Conservation (phyloP, 2,888 invertebrate genomes). For the Gryllus longicercus region DNA sequence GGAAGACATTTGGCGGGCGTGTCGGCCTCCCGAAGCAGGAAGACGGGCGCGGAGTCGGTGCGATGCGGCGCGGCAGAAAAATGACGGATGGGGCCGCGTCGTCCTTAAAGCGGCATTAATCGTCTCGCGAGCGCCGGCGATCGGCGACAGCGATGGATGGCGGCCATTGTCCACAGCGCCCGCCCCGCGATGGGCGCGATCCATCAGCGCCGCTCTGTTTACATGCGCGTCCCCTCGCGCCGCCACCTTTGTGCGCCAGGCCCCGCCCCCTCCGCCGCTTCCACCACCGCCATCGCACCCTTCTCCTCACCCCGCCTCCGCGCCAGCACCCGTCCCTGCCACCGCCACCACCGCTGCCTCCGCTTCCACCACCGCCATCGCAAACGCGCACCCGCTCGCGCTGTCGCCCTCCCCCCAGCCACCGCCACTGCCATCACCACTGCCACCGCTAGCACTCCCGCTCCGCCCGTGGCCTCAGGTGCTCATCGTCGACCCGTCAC, state of each 20-base stretch:
- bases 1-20: too few relatives aligned
- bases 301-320: background rate
- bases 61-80: background rate
- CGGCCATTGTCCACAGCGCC: constrained; percentile 17
- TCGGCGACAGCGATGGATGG: constrained; percentile 17
- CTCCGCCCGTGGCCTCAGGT: too few relatives aligned
- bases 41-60: background rate
- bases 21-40: too few relatives aligned
- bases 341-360: background rate
- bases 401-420: too few relatives aligned
- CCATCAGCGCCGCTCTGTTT: constrained; percentile 7
- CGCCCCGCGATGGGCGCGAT: background rate
- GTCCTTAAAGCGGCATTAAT: constrained; percentile 6
- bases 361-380: background rate
- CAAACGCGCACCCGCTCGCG: background rate
- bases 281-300: too few relatives aligned
- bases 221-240: background rate
- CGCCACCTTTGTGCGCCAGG: background rate
- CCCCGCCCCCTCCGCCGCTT: background rate
- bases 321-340: background rate
- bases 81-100: background rate
- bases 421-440: background rate
- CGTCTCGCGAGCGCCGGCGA: background rate
- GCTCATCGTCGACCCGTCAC: too few relatives aligned
- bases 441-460: too few relatives aligned